These are phyloP conservation scores for Miltochrista miniata DNA, from an alignment of 2,888 invertebrate species.

Conservation along the genomic window DNA sequence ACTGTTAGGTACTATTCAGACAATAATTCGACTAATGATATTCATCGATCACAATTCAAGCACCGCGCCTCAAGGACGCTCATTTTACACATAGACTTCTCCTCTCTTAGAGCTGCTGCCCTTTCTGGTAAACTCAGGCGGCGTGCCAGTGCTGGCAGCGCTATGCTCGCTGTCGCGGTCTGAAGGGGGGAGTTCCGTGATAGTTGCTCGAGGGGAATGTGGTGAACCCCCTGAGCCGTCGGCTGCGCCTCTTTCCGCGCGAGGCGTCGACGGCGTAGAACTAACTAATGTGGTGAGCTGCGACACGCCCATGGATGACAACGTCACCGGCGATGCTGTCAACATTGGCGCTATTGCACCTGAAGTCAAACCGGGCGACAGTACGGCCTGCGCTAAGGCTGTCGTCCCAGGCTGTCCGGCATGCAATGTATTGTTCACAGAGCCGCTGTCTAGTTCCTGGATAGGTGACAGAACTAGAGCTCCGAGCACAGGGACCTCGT, in stretches of 20 bases:
- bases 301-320: slow-evolving; percentile 85
- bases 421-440: slow-evolving; percentile 89
- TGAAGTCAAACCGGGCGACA: slow-evolving; percentile 77
- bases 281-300: slow-evolving; percentile 82
- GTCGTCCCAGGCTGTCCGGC: slow-evolving; percentile 89
- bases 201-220: slow-evolving; percentile 47
- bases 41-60: slow-evolving; percentile 42
- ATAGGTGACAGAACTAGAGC: slow-evolving; percentile 92
- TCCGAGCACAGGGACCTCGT: slow-evolving; percentile 89
- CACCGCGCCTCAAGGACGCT: slow-evolving; percentile 37
- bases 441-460: slow-evolving; percentile 91
- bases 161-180: slow-evolving; percentile 66
- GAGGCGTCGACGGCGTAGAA: slow-evolving; percentile 76
- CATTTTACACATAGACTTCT: slow-evolving; percentile 69
- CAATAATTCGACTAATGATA: slow-evolving; percentile 26
- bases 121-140: slow-evolving; percentile 58
- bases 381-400: slow-evolving; percentile 90
- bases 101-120: slow-evolving; percentile 68
- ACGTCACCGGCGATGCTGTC: slow-evolving; percentile 75
- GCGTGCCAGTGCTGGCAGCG: slow-evolving; percentile 49
- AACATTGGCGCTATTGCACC: slow-evolving; percentile 72
- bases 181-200: slow-evolving; percentile 54
- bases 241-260: slow-evolving; percentile 52
- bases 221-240: slow-evolving; percentile 43
- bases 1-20: slow-evolving; percentile 13